Percentiles rank a stretch among this genome's conserved stretches.
These are phyloP conservation scores for Lerema accius DNA, from an alignment of 1,140 invertebrate species.

Conservation along the genomic window DNA sequence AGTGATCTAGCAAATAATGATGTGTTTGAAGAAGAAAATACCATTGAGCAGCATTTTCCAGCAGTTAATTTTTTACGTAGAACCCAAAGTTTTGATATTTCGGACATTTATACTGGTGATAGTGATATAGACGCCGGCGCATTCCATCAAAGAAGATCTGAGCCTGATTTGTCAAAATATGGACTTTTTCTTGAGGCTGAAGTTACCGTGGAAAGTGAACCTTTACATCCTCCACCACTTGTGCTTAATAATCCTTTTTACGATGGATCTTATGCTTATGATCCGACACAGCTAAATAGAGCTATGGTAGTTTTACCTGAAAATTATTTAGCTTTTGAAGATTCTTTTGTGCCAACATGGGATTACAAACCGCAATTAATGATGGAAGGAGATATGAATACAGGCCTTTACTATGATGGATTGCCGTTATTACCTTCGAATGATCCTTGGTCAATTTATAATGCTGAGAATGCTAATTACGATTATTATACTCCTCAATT, in stretches of 20 bases:
- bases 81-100: constrained; percentile 74
- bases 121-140: constrained; percentile 46
- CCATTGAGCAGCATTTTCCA: constrained; percentile 45
- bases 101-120: constrained; percentile 56
- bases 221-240: constrained; percentile 57
- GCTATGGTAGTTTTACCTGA: constrained; percentile 70
- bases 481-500: constrained; percentile 69
- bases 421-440: constrained; percentile 67
- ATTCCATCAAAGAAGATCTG: constrained; percentile 61
- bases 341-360: constrained; percentile 77
- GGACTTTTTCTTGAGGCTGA: constrained; percentile 68
- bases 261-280: constrained; percentile 68
- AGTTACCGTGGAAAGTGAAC: constrained; percentile 57
- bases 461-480: constrained; percentile 56
- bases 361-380: constrained; percentile 65
- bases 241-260: constrained; percentile 82
- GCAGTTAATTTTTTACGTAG: constrained; percentile 55
- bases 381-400: constrained; percentile 54
- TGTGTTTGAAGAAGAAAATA: constrained; percentile 40
- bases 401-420: constrained; percentile 69
- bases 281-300: constrained; percentile 56
- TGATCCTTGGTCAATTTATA: constrained; percentile 73
- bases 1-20: constrained; percentile 49
- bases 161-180: constrained; percentile 76
- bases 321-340: constrained; percentile 79